phyloP scores from a whole-genome alignment of 2,113 vertebrate species.

The Cottus gobio region DNA sequence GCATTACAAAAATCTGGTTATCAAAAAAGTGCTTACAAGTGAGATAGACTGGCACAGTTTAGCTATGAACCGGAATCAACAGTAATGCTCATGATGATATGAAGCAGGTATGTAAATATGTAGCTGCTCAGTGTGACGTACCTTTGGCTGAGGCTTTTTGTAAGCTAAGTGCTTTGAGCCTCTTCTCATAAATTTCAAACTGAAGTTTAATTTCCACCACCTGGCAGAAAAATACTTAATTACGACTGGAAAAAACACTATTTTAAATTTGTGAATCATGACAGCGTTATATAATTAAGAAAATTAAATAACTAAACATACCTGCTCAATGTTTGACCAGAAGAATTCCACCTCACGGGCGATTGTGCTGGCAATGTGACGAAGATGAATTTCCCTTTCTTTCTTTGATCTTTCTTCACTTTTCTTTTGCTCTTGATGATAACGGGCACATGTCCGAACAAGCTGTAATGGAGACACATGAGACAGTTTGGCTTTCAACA shows the following conservation, averaged over 20 bases:
- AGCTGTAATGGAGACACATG: slow-evolving; percentile 77
- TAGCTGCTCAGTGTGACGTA: slow-evolving; percentile 54
- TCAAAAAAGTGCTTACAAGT: neutral
- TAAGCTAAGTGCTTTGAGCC: slow-evolving; percentile 86
- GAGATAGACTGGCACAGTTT: neutral
- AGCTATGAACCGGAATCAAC: neutral
- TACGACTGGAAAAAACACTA: neutral
- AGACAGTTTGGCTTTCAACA: slow-evolving; percentile 5
- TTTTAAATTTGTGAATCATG: slow-evolving; percentile 5
- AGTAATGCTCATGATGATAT: neutral
- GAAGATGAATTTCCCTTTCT: slow-evolving; percentile 87
- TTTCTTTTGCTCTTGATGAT: slow-evolving; percentile 89
- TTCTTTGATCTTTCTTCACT: slow-evolving; percentile 85
- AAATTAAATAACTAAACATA: slow-evolving; percentile 46
- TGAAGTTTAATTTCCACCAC: slow-evolving; percentile 94
- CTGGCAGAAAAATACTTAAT: slow-evolving; percentile 66
- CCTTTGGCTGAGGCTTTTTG: slow-evolving; percentile 86
- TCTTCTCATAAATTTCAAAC: slow-evolving; percentile 92
- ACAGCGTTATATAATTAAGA: neutral
- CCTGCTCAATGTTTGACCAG: slow-evolving; percentile 95
- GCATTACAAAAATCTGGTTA: neutral
- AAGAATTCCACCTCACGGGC: slow-evolving; percentile 93
- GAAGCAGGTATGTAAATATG: neutral
- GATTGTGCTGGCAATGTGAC: slow-evolving; percentile 90
- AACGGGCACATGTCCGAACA: slow-evolving; percentile 91